Conservation (phyloP, 2,888 invertebrate genomes). For the Beris chalybata region DNA sequence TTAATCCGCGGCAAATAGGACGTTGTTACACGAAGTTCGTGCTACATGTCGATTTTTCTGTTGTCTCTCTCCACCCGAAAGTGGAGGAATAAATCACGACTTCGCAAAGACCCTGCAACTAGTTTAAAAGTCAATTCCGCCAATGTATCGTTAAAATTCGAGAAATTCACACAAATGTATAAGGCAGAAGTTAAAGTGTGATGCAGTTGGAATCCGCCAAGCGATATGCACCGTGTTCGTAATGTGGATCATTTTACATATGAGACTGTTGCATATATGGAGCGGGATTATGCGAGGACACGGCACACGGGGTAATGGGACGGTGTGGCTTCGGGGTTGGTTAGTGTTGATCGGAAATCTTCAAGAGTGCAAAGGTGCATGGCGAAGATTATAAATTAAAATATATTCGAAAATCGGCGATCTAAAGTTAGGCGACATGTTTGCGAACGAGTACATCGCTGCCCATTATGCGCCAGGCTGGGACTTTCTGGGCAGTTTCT, state of each 20-base stretch:
- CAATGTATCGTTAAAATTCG: slow-evolving; percentile 24
- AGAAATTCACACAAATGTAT: slow-evolving; percentile 13
- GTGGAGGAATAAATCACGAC: slow-evolving; percentile 35
- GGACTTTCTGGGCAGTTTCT: slow-evolving; percentile 8
- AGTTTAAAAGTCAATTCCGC: slow-evolving; percentile 36
- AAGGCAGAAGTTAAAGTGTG: background rate
- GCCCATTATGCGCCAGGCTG: slow-evolving; percentile 10
- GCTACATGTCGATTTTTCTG: slow-evolving; percentile 37
- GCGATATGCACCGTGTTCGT: too few relatives aligned
- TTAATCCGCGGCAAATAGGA: slow-evolving; percentile 38
- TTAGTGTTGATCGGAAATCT: too few relatives aligned
- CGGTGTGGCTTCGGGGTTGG: too few relatives aligned
- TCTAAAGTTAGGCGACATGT: slow-evolving; percentile 3
- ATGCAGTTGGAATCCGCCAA: too few relatives aligned
- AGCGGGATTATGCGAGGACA: too few relatives aligned
- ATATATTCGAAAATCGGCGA: slow-evolving; percentile 17
- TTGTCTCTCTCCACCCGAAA: slow-evolving; percentile 17
- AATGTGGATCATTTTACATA: too few relatives aligned
- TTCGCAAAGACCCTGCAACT: slow-evolving; percentile 25
- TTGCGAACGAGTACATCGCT: background rate
- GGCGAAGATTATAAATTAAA: slow-evolving; percentile 15
- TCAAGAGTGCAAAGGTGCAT: too few relatives aligned
- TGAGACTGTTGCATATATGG: too few relatives aligned
- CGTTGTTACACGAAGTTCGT: slow-evolving; percentile 38
- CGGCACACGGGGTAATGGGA: too few relatives aligned